phyloP scores from a whole-genome alignment of 1,140 invertebrate species.

The Daktulosphaira vitifoliae region DNA sequence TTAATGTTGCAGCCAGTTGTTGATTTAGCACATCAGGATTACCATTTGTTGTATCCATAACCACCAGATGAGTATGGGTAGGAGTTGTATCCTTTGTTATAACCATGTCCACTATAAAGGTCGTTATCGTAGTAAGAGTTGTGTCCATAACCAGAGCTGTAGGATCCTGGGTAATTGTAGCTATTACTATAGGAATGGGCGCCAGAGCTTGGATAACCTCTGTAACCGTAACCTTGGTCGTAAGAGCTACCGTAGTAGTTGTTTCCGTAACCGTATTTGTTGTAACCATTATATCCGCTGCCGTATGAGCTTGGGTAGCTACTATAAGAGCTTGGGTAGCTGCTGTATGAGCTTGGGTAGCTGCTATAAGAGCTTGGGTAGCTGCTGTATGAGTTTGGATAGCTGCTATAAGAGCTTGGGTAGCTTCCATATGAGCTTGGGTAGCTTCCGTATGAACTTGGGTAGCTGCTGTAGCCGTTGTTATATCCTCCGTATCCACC shows the following conservation, averaged over 20 bases:
- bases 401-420: not conserved
- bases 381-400: not conserved
- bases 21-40: no score
- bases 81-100: constrained; percentile 6
- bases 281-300: not conserved
- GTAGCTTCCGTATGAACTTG: constrained; percentile 5
- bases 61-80: constrained; percentile 9
- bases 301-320: not conserved
- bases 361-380: not conserved
- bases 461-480: constrained; percentile 10
- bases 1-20: no score
- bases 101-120: not conserved
- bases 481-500: not conserved
- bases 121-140: constrained; percentile 16
- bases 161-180: constrained; percentile 23
- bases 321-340: not conserved
- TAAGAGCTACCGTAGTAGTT: constrained; percentile 4
- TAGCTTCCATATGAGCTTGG: not conserved
- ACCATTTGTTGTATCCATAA: constrained; percentile 19
- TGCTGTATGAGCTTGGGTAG: not conserved
- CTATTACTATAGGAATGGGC: constrained; percentile 17
- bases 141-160: constrained; percentile 20
- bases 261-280: constrained; percentile 6
- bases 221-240: constrained; percentile 8
- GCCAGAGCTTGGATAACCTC: constrained; percentile 1